A percentile compares a stretch with the other conserved stretches of the same genome.
phyloP scores from a whole-genome alignment of 1,140 invertebrate species.

The Aphaenogaster ashmeadi region DNA sequence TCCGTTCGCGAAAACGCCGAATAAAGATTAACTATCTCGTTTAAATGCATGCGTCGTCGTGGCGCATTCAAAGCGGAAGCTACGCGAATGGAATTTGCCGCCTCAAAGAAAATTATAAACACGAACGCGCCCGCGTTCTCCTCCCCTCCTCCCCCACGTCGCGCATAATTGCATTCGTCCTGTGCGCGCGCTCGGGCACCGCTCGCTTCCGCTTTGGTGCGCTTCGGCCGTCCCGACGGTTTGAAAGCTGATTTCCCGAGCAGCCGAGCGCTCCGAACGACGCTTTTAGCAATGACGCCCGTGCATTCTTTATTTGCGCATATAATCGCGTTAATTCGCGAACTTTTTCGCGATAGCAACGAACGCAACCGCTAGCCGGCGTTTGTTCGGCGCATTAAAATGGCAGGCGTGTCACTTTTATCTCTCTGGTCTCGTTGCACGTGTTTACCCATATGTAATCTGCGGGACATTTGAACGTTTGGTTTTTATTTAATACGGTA shows the following conservation, averaged over 20 bases:
- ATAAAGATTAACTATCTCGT: constrained; percentile 75
- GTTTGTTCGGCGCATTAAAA: constrained; percentile 26
- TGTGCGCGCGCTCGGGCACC: not conserved
- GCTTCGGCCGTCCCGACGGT: constrained; percentile 2
- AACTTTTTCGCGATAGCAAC: constrained; percentile 28
- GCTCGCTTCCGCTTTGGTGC: constrained; percentile 51
- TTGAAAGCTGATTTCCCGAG: constrained; percentile 45
- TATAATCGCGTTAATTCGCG: constrained; percentile 29
- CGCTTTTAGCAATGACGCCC: constrained; percentile 21
- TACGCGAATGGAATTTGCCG: constrained; percentile 60
- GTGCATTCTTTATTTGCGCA: constrained; percentile 45
- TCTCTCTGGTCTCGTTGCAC: not conserved
- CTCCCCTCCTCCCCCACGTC: not conserved
- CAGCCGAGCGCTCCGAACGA: constrained; percentile 10
- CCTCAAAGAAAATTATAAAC: constrained; percentile 70
- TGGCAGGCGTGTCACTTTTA: constrained; percentile 11
- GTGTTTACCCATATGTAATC: not conserved
- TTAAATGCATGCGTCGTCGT: constrained; percentile 77
- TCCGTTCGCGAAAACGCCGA: constrained; percentile 63
- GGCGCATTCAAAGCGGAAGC: constrained; percentile 67
- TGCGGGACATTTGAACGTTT: not conserved
- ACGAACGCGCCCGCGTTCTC: constrained; percentile 17
- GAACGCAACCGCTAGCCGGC: not conserved
- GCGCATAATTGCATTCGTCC: constrained; percentile 59
- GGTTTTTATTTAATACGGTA: constrained; percentile 13